Evolutionary conservation across 2,797 vertebrate species (phyloP).

Genomic region (Buphagus erythrorhynchus): DNA sequence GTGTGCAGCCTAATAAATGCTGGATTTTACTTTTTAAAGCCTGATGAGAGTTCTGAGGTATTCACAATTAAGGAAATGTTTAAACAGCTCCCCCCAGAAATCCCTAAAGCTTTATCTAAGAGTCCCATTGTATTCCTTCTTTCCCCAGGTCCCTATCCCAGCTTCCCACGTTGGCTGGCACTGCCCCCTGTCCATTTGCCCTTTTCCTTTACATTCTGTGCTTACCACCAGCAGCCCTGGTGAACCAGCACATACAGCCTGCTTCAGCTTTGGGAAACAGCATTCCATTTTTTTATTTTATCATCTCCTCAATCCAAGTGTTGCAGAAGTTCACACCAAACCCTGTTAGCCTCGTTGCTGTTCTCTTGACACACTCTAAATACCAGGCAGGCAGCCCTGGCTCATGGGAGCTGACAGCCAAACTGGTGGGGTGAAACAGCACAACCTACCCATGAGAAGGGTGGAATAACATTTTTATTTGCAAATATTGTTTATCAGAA

Average conservation of each 20-base stretch:
- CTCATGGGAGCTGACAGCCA: not conserved
- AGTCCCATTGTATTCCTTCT: not conserved
- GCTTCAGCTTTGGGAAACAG: not conserved
- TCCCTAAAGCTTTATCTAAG: not conserved
- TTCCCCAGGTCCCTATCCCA: not conserved
- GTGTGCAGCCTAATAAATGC: not conserved
- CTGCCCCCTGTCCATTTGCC: not conserved
- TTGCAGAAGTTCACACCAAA: not conserved
- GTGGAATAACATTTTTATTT: not conserved
- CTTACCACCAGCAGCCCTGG: not conserved
- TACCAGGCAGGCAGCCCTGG: not conserved
- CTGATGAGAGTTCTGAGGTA: not conserved
- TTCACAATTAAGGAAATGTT: not conserved
- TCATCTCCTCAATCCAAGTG: not conserved
- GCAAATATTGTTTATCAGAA: not conserved
- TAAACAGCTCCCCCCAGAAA: not conserved
- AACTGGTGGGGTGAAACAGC: not conserved
- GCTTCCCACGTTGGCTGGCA: not conserved
- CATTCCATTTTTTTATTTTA: not conserved
- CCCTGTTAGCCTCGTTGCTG: not conserved
- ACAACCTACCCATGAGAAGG: not conserved
- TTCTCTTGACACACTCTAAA: not conserved
- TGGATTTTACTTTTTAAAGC: not conserved
- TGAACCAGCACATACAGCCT: not conserved
- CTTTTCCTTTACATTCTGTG: not conserved